Base-by-base conservation (phyloP, 2,113 vertebrate genomes). In the Calonectris borealis region DNA sequence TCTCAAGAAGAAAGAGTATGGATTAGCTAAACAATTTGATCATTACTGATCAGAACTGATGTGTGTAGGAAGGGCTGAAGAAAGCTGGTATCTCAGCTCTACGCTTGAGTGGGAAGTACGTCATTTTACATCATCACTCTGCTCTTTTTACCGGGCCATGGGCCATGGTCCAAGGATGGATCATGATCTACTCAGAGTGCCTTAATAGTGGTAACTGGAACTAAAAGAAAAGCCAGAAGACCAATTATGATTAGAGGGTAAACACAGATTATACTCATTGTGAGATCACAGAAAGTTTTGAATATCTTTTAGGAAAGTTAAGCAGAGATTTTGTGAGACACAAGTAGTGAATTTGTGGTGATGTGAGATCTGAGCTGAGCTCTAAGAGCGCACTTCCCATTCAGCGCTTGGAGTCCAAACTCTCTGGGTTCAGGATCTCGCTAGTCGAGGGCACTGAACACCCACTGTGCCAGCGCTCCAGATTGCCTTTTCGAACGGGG, bases 401-500 rank as follows among this genome's bases (percentile, higher is more conserved):
- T 36, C 29, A 38, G 52, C 25, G 2, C 20, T 70, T 7, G 1
- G 65, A 54, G 64, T 57, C 58, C 40, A 15, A 85, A 52, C 10
- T 69, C 48, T n/a, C 34, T 14, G 69, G 78, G 40, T 64, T 86
- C 16, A 10, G 46, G 40, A 29, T 86, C 86, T 94, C 9, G 10
- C 71, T 73, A 64, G 64, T 20, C 21, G 86, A 83, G 62, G 29
- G 22, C 52, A 21, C 48, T 13, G 31, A 82, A 66, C 75, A 49
- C 81, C 83, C 90, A 66, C 90, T 73, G 40, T 76, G 86, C 86
- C 55, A 48, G 76, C 31, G 51, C 55, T 91, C 92, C 93, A 83
- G 80, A 77, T 93, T 71, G 68, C 54, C 20, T 77, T 78, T 95
- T 90, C 38, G 22, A 97, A 78, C 27, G 25, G 93, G 96, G 84